Percentiles rank a stretch among this genome's conserved stretches.
Conservation (phyloP, 2,888 invertebrate species). For the Noctua fimbriata region DNA sequence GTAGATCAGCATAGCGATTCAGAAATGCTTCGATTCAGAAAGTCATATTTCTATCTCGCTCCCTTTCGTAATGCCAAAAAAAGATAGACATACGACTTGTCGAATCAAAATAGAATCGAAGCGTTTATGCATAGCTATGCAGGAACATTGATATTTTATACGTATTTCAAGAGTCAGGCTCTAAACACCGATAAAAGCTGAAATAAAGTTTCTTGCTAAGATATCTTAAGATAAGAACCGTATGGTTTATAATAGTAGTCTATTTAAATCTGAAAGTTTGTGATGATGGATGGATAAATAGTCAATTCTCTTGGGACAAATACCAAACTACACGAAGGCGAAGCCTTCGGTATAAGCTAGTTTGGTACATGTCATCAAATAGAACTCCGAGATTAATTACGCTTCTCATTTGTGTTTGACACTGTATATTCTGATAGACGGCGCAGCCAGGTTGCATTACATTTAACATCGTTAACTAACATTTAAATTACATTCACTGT, state of each 20-base stretch:
- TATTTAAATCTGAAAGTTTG: background rate
- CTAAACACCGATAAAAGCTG: background rate
- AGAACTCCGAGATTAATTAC: background rate
- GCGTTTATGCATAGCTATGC: too few species aligned
- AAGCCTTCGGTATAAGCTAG: too few species aligned
- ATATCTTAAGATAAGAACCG: too few species aligned
- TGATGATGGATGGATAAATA: background rate
- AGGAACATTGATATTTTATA: background rate
- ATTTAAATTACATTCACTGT: background rate
- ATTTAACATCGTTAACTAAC: background rate
- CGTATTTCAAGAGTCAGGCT: background rate
- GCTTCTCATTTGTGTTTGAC: background rate
- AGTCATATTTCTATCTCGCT: too few species aligned
- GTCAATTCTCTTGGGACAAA: background rate
- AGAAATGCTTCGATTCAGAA: too few species aligned
- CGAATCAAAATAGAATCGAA: too few species aligned
- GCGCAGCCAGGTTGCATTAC: background rate
- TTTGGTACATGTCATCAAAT: background rate
- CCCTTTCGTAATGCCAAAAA: too few species aligned
- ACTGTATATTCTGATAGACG: background rate
- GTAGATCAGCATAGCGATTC: background rate
- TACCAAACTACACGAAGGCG: background rate
- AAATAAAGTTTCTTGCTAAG: background rate
- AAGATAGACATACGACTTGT: too few species aligned
- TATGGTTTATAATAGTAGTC: background rate